phyloP scores from a whole-genome alignment of 2,113 vertebrate species.

The Forbesichthys papilliferus region DNA sequence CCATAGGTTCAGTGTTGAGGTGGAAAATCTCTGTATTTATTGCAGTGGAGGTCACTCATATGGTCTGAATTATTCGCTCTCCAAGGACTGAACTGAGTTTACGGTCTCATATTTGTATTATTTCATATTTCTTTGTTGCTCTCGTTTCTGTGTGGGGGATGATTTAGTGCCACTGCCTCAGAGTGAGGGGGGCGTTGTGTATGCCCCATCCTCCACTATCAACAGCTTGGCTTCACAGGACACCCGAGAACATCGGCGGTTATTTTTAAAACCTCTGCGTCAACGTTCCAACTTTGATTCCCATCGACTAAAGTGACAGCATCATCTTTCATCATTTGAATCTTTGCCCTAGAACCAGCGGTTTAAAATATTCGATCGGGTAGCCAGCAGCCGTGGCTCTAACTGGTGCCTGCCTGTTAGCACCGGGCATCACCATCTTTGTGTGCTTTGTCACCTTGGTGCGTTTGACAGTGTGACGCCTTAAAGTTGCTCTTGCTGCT shows the following conservation, averaged over 20 bases:
- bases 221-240: neutral
- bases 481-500: too few relatives aligned
- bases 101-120: neutral
- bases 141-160: neutral
- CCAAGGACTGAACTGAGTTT: neutral
- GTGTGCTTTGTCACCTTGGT: too few relatives aligned
- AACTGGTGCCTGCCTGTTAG: neutral
- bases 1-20: too few relatives aligned
- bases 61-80: neutral
- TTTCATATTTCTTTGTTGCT: neutral
- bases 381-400: neutral
- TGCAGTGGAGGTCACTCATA: neutral
- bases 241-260: neutral
- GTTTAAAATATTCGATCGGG: neutral
- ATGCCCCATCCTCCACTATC: neutral
- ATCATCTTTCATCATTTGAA: constrained; percentile 9
- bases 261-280: constrained; percentile 1
- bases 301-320: constrained; percentile 2
- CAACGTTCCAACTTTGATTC: constrained; percentile 7
- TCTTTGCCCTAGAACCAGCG: neutral
- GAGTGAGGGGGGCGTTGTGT: neutral
- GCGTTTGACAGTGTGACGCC: neutral
- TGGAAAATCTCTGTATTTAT: neutral
- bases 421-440: neutral
- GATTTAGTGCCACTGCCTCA: neutral